phyloP scores from a whole-genome alignment of 2,797 vertebrate genomes.

The Odontamblyopus rebecca region DNA sequence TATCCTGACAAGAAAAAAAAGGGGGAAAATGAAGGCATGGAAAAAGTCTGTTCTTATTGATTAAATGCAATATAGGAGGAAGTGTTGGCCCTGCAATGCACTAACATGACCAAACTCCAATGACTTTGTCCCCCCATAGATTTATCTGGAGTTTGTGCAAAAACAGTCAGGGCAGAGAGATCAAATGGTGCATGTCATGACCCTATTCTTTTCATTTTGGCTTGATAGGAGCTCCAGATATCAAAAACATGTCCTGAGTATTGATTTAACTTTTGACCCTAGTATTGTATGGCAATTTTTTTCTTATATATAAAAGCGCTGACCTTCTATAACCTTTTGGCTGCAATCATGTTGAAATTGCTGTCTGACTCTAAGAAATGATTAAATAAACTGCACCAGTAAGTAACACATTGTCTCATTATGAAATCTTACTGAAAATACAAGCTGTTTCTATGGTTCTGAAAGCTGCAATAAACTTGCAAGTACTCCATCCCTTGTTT shows the following conservation, averaged over 20 bases:
- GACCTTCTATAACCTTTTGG: slow-evolving; percentile 38
- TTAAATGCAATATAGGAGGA: slow-evolving; percentile 45
- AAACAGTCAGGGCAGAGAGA: slow-evolving; percentile 50
- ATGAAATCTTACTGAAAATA: not conserved
- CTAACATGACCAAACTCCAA: slow-evolving; percentile 12
- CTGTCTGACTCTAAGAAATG: slow-evolving; percentile 5
- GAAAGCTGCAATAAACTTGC: slow-evolving; percentile 12
- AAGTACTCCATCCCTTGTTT: not conserved
- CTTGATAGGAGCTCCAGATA: slow-evolving; percentile 58
- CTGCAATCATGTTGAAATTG: slow-evolving; percentile 38
- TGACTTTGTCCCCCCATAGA: slow-evolving; percentile 45
- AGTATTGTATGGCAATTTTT: slow-evolving; percentile 45
- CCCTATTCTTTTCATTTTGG: slow-evolving; percentile 63
- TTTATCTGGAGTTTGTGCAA: slow-evolving; percentile 50
- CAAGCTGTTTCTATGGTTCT: not conserved
- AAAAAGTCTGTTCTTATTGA: slow-evolving; percentile 43
- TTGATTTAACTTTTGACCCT: slow-evolving; percentile 67
- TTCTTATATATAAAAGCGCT: slow-evolving; percentile 53
- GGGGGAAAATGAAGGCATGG: slow-evolving; percentile 12
- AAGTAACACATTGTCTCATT: not conserved
- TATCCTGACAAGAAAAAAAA: slow-evolving; percentile 15
- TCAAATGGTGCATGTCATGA: slow-evolving; percentile 63
- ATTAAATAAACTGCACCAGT: not conserved
- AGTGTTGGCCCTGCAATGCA: slow-evolving; percentile 48
- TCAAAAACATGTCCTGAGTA: slow-evolving; percentile 54